phyloP scores from a whole-genome alignment of 1,140 invertebrate genomes.

The Caenorhabditis latens region DNA sequence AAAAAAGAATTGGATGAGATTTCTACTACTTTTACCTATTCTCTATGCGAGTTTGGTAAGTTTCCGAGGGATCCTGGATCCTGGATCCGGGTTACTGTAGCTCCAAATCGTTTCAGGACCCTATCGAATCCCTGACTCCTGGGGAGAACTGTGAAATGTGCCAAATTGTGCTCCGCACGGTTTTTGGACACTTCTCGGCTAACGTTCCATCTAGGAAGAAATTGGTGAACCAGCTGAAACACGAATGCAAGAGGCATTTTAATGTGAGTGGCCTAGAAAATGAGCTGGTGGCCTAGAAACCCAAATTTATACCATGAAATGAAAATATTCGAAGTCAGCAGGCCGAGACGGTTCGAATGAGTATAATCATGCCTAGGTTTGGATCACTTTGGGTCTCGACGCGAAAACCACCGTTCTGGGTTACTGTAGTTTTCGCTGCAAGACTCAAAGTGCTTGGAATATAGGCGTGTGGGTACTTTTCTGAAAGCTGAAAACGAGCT shows the following conservation, averaged over 20 bases:
- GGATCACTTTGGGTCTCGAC: not conserved
- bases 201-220: constrained; percentile 51
- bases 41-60: not conserved
- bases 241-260: constrained; percentile 61
- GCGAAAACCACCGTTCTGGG: too few species aligned
- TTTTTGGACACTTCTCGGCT: constrained; percentile 60
- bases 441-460: too few species aligned
- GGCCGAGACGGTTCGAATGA: too few species aligned
- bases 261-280: constrained; percentile 17
- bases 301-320: too few species aligned
- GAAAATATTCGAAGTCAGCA: too few species aligned
- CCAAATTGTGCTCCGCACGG: constrained; percentile 57
- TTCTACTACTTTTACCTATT: not conserved
- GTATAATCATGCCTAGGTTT: not conserved
- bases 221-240: constrained; percentile 58
- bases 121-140: constrained; percentile 29
- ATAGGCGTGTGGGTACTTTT: too few species aligned
- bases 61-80: not conserved
- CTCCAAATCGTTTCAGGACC: constrained; percentile 10
- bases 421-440: too few species aligned
- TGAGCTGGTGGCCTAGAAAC: not conserved
- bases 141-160: constrained; percentile 62
- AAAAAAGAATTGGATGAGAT: not conserved
- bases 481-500: too few species aligned
- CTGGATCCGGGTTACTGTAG: not conserved